Evolutionary conservation across 1,140 invertebrate genomes (phyloP).

Genomic region (Ylistrum balloti): DNA sequence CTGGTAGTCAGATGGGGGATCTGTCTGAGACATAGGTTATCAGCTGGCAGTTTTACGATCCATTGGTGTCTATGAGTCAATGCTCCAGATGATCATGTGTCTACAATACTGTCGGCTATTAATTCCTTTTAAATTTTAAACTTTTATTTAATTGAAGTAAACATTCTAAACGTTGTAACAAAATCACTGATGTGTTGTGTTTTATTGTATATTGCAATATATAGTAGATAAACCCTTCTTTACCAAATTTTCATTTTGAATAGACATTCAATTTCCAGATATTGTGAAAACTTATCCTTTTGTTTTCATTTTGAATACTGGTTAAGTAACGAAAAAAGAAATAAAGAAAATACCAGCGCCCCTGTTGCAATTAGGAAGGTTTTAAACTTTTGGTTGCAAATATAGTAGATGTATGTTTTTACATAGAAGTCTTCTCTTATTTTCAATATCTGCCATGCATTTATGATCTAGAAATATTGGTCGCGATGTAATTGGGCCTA

Average conservation of each 20-base stretch:
- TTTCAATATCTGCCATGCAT: too few relatives aligned
- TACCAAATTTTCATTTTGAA: neutral
- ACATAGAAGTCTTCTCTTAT: too few relatives aligned
- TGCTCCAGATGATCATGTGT: neutral
- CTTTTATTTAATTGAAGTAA: neutral
- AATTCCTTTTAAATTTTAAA: neutral
- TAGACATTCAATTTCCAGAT: too few relatives aligned
- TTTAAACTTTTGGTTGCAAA: too few relatives aligned
- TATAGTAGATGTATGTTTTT: too few relatives aligned
- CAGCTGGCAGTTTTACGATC: slow-evolving; percentile 16
- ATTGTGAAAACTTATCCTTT: too few relatives aligned
- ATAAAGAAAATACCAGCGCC: too few relatives aligned
- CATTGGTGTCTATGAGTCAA: slow-evolving; percentile 23
- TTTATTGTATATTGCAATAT: neutral
- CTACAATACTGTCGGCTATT: neutral
- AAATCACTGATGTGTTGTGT: neutral
- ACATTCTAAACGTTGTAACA: neutral
- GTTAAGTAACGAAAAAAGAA: too few relatives aligned
- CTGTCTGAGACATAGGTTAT: neutral
- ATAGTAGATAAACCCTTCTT: neutral
- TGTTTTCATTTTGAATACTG: too few relatives aligned
- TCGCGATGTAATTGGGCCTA: too few relatives aligned
- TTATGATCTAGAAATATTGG: too few relatives aligned
- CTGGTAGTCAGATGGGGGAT: neutral
- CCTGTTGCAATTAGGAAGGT: too few relatives aligned